These are phyloP conservation scores for Sparidentex hasta DNA, from an alignment of 2,797 vertebrate species.

Conservation along the genomic window DNA sequence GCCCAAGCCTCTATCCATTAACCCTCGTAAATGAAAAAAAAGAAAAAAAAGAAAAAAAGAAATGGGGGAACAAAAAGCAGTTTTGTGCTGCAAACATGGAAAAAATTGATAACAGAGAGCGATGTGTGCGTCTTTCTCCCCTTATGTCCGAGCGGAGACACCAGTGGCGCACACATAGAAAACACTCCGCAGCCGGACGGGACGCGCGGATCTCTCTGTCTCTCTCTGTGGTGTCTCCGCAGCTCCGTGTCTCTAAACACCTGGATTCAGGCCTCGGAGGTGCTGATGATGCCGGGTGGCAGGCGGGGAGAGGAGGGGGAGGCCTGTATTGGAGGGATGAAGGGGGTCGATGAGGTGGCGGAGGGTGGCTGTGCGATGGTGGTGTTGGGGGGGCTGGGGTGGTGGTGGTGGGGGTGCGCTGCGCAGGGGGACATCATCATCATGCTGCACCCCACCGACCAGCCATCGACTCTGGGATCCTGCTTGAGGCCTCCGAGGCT, in stretches of 20 bases:
- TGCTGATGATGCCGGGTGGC: constrained; percentile 40
- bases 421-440: constrained; percentile 55
- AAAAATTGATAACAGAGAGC: constrained; percentile 88
- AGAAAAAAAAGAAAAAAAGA: constrained; percentile 78
- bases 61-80: constrained; percentile 90
- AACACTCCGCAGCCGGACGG: constrained; percentile 67
- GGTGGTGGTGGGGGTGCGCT: constrained; percentile 15
- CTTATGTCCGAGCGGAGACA: constrained; percentile 84
- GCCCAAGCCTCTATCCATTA: constrained; percentile 89
- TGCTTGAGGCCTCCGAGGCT: constrained; percentile 69
- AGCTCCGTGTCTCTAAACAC: constrained; percentile 42
- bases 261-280: constrained; percentile 68
- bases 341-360: constrained; percentile 30
- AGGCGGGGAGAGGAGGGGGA: background rate
- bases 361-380: constrained; percentile 3
- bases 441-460: constrained; percentile 56
- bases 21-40: constrained; percentile 85
- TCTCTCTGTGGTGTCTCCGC: constrained; percentile 29
- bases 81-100: constrained; percentile 88
- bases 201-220: constrained; percentile 74
- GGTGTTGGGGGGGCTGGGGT: constrained; percentile 25
- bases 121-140: constrained; percentile 86
- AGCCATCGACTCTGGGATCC: constrained; percentile 51
- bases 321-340: constrained; percentile 26
- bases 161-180: constrained; percentile 77